Evolutionary conservation across 2,888 invertebrate species (phyloP).

Genomic region (Tipula unca): DNA sequence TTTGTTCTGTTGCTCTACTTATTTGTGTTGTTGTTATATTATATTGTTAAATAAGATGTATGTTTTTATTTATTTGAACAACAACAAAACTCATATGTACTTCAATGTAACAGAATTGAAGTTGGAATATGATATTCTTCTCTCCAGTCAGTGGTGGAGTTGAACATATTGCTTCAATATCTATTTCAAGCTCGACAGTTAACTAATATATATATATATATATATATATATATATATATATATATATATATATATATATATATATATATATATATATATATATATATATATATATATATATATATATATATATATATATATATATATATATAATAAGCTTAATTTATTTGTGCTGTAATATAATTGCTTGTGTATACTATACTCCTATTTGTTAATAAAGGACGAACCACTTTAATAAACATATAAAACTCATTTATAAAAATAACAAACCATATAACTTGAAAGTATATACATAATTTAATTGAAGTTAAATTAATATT

Average conservation of each 20-base stretch:
- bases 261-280: no score
- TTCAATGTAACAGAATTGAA: background rate
- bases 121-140: background rate
- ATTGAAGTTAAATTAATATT: background rate
- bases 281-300: background rate
- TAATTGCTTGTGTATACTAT: background rate
- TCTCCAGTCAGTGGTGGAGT: background rate
- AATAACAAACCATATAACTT: background rate
- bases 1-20: background rate
- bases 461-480: background rate
- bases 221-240: no score
- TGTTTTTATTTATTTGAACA: background rate
- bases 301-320: background rate
- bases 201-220: no score
- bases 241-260: no score
- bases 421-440: background rate
- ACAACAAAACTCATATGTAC: background rate
- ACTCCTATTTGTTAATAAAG: no score
- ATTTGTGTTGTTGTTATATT: background rate
- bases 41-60: background rate
- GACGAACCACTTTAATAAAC: background rate
- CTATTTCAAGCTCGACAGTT: no score
- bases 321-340: background rate
- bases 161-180: background rate
- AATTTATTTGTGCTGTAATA: background rate